Evolutionary conservation across 2,888 invertebrate genomes (phyloP), one percentile per base, ranked within the genome.

Genomic region (Rugalucina vietnamica): DNA sequence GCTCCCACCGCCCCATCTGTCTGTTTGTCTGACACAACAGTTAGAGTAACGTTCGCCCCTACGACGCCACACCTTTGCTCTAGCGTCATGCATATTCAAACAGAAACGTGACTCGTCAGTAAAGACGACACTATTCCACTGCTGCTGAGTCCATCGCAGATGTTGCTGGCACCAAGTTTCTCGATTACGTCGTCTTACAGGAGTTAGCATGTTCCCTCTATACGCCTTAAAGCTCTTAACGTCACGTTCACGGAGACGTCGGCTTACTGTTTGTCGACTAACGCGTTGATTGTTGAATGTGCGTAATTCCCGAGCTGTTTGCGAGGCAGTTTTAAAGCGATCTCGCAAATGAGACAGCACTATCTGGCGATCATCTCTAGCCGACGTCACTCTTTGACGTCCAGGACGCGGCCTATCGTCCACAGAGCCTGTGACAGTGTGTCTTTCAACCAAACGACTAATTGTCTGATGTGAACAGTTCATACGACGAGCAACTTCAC

Each of bases 181-280:
- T 5, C 54, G 54, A 21, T 54, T 54, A 12, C 54, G 54, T n/a
- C 54, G 54, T 54, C 54, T 54, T 54, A n/a, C 54, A 54, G 54
- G 12, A n/a, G 54, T 54, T 12, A 54, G n/a, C 12, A 54, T 24
- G n/a, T 54, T 54, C 12, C 54, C 54, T 21, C 54, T 54, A 21
- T 54, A 54, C 12, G 18, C 54, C n/a, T 8, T 54, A 21, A 12
- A 54, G 12, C 12, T 12, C 54, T 54, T 54, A n/a, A 54, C n/a
- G 54, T n/a, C 54, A 54, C n/a, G 54, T 54, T 54, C 54, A 21
- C n/a, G 54, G n/a, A 54, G 54, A 54, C 54, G 54, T 54, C 54
- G 54, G n/a, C 54, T 8, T 21, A 54, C 54, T 24, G n/a, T 54
- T n/a, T 8, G n/a, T 21, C 54, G 54, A 21, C 54, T 54, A 54